Evolutionary conservation across 2,888 invertebrate species (phyloP).

Genomic region (Ctenicera cuprea): DNA sequence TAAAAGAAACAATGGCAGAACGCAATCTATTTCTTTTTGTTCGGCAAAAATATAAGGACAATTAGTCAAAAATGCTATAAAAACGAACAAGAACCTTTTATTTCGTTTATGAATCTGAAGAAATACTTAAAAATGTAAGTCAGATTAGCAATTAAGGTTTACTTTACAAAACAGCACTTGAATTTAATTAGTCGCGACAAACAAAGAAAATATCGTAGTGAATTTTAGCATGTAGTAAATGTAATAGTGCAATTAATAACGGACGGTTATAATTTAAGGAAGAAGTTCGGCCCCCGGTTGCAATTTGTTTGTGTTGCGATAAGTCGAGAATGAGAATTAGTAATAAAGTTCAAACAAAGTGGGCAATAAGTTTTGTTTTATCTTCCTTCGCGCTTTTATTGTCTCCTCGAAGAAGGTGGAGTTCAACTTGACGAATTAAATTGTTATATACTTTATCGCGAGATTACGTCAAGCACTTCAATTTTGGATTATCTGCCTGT

Average conservation of each 20-base stretch:
- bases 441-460: slow-evolving; percentile 42
- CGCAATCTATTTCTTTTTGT: slow-evolving; percentile 43
- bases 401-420: slow-evolving; percentile 35
- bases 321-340: slow-evolving; percentile 44
- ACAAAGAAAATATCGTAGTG: not conserved
- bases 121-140: not conserved
- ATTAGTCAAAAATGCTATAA: slow-evolving; percentile 32
- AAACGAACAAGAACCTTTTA: slow-evolving; percentile 11
- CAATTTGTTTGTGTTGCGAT: slow-evolving; percentile 42
- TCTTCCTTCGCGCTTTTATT: slow-evolving; percentile 41
- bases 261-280: slow-evolving; percentile 28
- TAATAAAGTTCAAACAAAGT: slow-evolving; percentile 50
- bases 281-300: slow-evolving; percentile 24
- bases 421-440: slow-evolving; percentile 44
- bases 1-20: slow-evolving; percentile 47
- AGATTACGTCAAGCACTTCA: slow-evolving; percentile 38
- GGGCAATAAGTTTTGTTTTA: slow-evolving; percentile 50
- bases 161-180: too few relatives aligned
- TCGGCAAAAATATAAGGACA: slow-evolving; percentile 30
- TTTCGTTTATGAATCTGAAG: not conserved
- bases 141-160: too few relatives aligned
- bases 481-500: slow-evolving; percentile 24
- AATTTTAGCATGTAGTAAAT: not conserved
- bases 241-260: slow-evolving; percentile 28
- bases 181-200: too few relatives aligned